Conservation (phyloP, 2,113 vertebrate genomes). For the Riparia riparia region DNA sequence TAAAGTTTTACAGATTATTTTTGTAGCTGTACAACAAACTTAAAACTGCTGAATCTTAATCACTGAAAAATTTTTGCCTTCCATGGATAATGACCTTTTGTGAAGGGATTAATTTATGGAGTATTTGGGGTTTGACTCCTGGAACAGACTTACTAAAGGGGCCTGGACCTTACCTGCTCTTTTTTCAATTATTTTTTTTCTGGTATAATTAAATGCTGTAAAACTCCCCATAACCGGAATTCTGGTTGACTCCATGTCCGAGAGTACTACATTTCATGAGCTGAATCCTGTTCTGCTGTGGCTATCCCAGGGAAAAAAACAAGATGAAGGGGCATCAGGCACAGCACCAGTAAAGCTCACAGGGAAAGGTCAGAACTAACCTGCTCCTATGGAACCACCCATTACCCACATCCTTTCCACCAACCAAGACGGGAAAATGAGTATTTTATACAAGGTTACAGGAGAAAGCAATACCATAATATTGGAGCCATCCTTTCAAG, state of each 20-base stretch:
- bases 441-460: neutral
- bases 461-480: neutral
- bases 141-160: neutral
- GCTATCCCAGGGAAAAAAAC: neutral
- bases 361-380: neutral
- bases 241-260: neutral
- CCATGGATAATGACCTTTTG: neutral
- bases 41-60: neutral
- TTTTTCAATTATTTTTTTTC: neutral
- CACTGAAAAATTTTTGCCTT: neutral
- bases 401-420: neutral
- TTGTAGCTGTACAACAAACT: neutral
- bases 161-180: neutral
- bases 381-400: neutral
- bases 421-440: neutral
- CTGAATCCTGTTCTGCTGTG: neutral
- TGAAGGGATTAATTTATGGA: accelerated
- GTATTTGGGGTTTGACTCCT: neutral
- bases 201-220: neutral
- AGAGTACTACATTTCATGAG: neutral
- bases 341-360: neutral
- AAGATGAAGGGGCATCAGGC: neutral
- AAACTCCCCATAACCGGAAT: neutral
- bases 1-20: neutral
- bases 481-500: neutral